Conservation (phyloP, 2,113 vertebrate species). For the Mus spicilegus region DNA sequence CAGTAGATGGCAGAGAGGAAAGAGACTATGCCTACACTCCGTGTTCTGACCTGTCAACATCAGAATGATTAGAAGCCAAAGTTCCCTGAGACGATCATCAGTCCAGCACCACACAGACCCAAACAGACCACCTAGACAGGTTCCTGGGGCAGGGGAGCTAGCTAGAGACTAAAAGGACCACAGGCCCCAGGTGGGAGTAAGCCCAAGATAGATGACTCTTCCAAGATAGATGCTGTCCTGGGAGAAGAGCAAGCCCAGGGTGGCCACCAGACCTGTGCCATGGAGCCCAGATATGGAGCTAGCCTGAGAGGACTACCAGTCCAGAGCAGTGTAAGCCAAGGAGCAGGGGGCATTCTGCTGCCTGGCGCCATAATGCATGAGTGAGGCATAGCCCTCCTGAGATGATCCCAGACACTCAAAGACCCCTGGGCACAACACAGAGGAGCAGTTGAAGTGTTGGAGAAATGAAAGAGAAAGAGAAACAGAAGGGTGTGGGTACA, state of each 20-base stretch:
- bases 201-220: not conserved
- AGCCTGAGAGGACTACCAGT: not conserved
- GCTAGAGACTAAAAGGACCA: not conserved
- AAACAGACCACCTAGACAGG: too few relatives aligned
- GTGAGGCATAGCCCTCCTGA: not conserved
- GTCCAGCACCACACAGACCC: too few relatives aligned
- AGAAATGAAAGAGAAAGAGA: not conserved
- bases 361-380: too few relatives aligned
- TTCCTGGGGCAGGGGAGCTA: too few relatives aligned
- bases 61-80: too few relatives aligned
- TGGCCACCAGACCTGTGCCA: not conserved
- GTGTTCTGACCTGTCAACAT: too few relatives aligned
- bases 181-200: not conserved
- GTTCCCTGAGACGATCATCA: too few relatives aligned
- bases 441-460: not conserved
- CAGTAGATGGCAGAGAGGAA: too few relatives aligned
- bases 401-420: not conserved
- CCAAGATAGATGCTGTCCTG: too few relatives aligned
- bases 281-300: not conserved
- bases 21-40: too few relatives aligned
- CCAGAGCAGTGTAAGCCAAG: not conserved
- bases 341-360: too few relatives aligned
- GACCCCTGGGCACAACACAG: not conserved
- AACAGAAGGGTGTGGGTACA: not conserved
- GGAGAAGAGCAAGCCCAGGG: not conserved